Evolutionary conservation across 2,888 invertebrate species (phyloP).

Genomic region (Chloromyia formosa): DNA sequence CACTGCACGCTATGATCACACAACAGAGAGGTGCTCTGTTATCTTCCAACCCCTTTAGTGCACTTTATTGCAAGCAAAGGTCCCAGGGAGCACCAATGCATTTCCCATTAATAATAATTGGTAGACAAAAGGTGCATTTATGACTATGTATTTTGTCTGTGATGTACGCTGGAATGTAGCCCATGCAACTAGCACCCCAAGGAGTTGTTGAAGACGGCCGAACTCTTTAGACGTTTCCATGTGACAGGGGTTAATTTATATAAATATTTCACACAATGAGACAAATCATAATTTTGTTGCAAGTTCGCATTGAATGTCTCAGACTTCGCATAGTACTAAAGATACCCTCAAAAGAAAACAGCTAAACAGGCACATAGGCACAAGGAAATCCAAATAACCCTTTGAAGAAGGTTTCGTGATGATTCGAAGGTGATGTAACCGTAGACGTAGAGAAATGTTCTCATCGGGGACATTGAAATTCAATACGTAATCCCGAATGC

Average conservation of each 20-base stretch:
- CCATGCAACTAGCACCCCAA: constrained; percentile 3
- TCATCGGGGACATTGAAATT: constrained; percentile 26
- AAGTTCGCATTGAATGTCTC: constrained; percentile 9
- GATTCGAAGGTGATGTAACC: constrained; percentile 23
- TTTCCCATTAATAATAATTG: constrained; percentile 49
- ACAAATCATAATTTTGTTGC: constrained; percentile 48
- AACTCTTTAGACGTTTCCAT: constrained; percentile 16
- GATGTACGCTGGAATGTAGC: not conserved
- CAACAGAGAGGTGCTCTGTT: not conserved
- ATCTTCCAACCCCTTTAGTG: constrained; percentile 35
- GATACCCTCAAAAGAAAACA: constrained; percentile 10
- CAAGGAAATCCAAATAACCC: constrained; percentile 8
- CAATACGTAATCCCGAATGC: constrained; percentile 21
- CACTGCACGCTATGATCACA: not conserved
- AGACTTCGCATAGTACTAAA: not conserved
- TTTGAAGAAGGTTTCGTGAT: not conserved
- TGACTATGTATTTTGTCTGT: not conserved
- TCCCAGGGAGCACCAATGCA: constrained; percentile 45
- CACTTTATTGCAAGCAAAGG: constrained; percentile 35
- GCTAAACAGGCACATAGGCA: not conserved
- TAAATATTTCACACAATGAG: constrained; percentile 47
- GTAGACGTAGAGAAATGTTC: not conserved
- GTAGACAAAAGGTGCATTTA: constrained; percentile 39
- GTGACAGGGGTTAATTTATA: constrained; percentile 50
- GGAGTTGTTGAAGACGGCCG: constrained; percentile 30